Conservation (phyloP, 1,140 invertebrate genomes). For the Lordiphosa mommai region DNA sequence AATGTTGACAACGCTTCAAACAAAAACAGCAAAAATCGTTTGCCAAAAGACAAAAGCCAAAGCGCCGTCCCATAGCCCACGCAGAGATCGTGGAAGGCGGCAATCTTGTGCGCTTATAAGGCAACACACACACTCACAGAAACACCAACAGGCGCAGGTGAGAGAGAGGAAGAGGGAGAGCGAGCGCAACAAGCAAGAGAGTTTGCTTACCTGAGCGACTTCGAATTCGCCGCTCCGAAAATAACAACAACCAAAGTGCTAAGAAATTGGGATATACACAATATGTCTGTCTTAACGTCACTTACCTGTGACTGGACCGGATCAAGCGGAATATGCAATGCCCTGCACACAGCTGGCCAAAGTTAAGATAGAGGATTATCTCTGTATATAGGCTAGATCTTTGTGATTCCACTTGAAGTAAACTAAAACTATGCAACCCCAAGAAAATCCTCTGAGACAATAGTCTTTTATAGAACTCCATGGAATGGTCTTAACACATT, state of each 20-base stretch:
- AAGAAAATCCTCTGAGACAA: no score
- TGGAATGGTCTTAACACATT: no score
- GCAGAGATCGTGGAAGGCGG: constrained; percentile 47
- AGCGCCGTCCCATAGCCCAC: constrained; percentile 60
- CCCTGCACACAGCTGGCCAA: constrained; percentile 45
- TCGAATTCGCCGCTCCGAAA: constrained; percentile 54
- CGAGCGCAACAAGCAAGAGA: constrained; percentile 7
- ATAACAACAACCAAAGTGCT: constrained; percentile 33
- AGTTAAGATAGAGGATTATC: constrained; percentile 33
- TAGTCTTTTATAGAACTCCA: no score
- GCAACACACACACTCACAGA: constrained; percentile 43
- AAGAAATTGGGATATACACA: constrained; percentile 65
- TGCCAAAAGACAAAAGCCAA: constrained; percentile 64
- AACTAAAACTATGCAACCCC: no score
- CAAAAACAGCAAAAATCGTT: constrained; percentile 58
- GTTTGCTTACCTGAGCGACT: constrained; percentile 38
- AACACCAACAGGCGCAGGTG: constrained; percentile 14
- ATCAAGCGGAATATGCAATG: constrained; percentile 50
- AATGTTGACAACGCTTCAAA: constrained; percentile 64
- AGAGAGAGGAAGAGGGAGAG: constrained; percentile 4
- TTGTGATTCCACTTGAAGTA: no score
- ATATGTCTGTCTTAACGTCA: constrained; percentile 12
- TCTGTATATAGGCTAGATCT: no score
- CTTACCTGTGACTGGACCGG: constrained; percentile 44
- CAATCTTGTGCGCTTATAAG: constrained; percentile 69